Conservation (phyloP, 2,888 invertebrate genomes). For the Pachliopta kotzebuea region DNA sequence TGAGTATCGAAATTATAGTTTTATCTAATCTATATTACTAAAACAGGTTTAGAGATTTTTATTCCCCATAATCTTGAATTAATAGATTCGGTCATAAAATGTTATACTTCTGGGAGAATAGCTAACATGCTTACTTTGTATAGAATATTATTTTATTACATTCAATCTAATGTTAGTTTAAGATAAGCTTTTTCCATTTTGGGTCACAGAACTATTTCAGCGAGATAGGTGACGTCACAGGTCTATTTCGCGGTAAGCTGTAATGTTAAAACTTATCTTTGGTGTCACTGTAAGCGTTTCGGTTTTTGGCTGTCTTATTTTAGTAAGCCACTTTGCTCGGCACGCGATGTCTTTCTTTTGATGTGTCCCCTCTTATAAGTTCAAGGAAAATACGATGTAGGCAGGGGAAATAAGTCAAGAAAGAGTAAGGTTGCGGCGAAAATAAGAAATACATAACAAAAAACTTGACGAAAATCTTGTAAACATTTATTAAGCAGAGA, state of each 20-base stretch:
- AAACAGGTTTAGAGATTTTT: too few species aligned
- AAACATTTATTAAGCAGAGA: too few species aligned
- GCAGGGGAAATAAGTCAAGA: not conserved
- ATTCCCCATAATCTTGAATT: too few species aligned
- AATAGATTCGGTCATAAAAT: too few species aligned
- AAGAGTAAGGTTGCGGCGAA: too few species aligned
- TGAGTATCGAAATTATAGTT: too few species aligned
- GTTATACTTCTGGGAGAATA: too few species aligned
- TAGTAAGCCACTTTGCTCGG: conserved; percentile 1
- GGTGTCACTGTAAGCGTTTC: conserved; percentile 1
- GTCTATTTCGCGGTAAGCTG: not conserved
- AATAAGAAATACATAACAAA: too few species aligned
- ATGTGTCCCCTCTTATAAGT: not conserved
- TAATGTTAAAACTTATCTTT: not conserved
- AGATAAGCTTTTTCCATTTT: not conserved
- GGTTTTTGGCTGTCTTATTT: not conserved
- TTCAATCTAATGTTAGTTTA: not conserved
- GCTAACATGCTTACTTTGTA: too few species aligned
- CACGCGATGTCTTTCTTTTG: not conserved
- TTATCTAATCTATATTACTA: too few species aligned
- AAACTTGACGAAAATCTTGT: too few species aligned
- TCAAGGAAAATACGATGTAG: not conserved
- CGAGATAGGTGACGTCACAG: not conserved
- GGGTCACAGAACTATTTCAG: not conserved
- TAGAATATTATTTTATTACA: too few species aligned